Percentiles rank a stretch among this genome's conserved stretches.
Conservation (phyloP, 2,888 invertebrate genomes). For the Microlaimidae sp. region DNA sequence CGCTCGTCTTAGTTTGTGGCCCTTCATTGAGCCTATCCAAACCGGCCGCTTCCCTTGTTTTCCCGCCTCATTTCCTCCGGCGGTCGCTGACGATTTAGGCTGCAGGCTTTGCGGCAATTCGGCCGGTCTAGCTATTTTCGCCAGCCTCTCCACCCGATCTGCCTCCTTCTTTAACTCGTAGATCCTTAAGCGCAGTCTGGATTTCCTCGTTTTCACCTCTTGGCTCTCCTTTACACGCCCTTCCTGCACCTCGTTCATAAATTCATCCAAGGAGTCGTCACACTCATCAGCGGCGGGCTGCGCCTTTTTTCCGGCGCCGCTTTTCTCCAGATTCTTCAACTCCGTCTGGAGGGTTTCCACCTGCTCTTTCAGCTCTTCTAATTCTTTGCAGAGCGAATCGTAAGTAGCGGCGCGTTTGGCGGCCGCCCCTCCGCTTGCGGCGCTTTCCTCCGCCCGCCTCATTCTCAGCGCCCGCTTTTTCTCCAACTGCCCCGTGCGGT, state of each 20-base stretch:
- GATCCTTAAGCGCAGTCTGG: conserved; percentile 21
- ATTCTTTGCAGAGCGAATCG: conserved; percentile 10
- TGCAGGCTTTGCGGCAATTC: not conserved
- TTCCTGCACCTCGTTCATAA: conserved; percentile 16
- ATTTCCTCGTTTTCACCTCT: conserved; percentile 23
- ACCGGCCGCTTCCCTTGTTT: no score
- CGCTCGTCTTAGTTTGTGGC: not conserved
- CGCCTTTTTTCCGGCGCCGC: not conserved
- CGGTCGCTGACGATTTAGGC: no score
- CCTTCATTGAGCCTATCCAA: conserved; percentile 13
- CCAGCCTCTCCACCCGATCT: conserved; percentile 21
- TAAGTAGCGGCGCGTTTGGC: conserved; percentile 11
- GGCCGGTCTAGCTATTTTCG: conserved; percentile 16
- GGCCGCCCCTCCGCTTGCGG: conserved; percentile 9
- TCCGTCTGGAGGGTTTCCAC: not conserved
- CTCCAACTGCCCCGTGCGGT: conserved; percentile 80
- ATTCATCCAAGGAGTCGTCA: conserved; percentile 18
- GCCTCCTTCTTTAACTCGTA: conserved; percentile 20
- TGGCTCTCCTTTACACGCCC: not conserved
- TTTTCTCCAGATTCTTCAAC: not conserved
- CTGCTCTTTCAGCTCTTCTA: not conserved
- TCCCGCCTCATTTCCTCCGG: no score
- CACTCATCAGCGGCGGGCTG: not conserved
- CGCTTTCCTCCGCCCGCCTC: conserved; percentile 36
- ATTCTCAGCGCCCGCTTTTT: conserved; percentile 62